A percentile compares a stretch with the other conserved stretches of the same genome.
Conservation (phyloP, 1,140 invertebrate species). For the Camponotus floridanus region DNA sequence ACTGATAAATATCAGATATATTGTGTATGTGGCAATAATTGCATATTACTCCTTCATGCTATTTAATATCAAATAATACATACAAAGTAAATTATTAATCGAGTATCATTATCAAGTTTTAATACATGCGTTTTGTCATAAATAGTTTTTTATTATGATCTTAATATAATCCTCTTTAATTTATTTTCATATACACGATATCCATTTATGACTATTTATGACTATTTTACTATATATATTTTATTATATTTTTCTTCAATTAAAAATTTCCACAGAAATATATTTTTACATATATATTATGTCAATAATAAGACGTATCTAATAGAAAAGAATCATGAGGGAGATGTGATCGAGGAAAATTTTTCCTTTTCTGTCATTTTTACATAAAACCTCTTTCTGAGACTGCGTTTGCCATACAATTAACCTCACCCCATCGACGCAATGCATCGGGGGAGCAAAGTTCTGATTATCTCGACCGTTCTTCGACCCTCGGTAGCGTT, state of each 20-base stretch:
- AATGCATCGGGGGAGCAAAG: slow-evolving; percentile 59
- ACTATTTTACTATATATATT: not conserved
- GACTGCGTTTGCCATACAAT: slow-evolving; percentile 53
- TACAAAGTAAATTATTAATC: slow-evolving; percentile 23
- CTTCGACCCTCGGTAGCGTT: slow-evolving; percentile 64
- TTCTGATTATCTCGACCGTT: slow-evolving; percentile 66
- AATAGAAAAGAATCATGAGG: not conserved
- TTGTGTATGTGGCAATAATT: slow-evolving; percentile 19
- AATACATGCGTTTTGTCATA: not conserved
- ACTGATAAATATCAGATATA: slow-evolving; percentile 36
- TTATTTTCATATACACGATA: no score
- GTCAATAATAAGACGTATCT: not conserved
- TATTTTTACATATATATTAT: not conserved
- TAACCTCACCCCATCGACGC: slow-evolving; percentile 59
- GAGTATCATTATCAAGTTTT: slow-evolving; percentile 4
- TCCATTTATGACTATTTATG: slow-evolving; percentile 5
- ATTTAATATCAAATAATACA: slow-evolving; percentile 25
- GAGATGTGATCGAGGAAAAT: not conserved
- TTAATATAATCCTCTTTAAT: not conserved
- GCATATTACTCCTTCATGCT: slow-evolving; percentile 15
- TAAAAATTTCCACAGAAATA: not conserved
- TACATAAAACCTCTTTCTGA: slow-evolving; percentile 16
- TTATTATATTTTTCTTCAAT: not conserved
- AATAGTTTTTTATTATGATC: not conserved
- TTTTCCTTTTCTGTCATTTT: slow-evolving; percentile 12